phyloP scores from a whole-genome alignment of 2,113 vertebrate species.

The Oryzias javanicus region DNA sequence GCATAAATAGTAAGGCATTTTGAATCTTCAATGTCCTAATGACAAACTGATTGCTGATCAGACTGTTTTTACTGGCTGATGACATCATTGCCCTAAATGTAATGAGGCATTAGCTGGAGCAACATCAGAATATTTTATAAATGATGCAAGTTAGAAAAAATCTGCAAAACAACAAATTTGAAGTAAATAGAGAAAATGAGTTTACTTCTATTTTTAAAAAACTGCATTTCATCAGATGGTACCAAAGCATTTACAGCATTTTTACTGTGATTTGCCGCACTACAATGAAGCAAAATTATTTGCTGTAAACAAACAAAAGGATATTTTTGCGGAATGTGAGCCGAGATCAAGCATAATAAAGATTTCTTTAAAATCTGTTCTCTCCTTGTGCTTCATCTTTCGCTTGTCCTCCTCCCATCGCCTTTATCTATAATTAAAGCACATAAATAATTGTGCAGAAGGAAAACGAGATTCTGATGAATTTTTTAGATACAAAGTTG shows the following conservation, averaged over 20 bases:
- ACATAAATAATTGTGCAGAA: slow-evolving; percentile 66
- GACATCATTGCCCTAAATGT: background rate
- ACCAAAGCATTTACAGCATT: too few relatives aligned
- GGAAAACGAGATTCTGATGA: slow-evolving; percentile 56
- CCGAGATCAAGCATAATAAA: too few relatives aligned
- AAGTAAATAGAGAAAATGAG: background rate
- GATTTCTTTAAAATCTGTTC: slow-evolving; percentile 39
- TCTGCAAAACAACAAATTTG: too few relatives aligned
- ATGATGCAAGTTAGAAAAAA: too few relatives aligned
- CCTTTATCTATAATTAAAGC: slow-evolving; percentile 61
- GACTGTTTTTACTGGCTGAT: background rate
- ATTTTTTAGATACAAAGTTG: slow-evolving; percentile 59
- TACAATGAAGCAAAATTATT: too few relatives aligned
- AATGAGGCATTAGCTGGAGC: slow-evolving; percentile 4
- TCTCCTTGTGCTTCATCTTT: slow-evolving; percentile 33
- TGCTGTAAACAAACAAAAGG: too few relatives aligned
- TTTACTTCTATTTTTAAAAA: background rate
- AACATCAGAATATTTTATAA: background rate
- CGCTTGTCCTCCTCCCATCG: slow-evolving; percentile 40
- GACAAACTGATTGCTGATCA: background rate
- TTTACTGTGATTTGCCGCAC: too few relatives aligned
- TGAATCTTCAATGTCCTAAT: background rate
- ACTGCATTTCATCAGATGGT: too few relatives aligned
- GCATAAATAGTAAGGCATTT: too few relatives aligned
- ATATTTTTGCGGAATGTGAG: too few relatives aligned